Evolutionary conservation across 1,140 invertebrate genomes (phyloP).

Genomic region (Lerema accius): DNA sequence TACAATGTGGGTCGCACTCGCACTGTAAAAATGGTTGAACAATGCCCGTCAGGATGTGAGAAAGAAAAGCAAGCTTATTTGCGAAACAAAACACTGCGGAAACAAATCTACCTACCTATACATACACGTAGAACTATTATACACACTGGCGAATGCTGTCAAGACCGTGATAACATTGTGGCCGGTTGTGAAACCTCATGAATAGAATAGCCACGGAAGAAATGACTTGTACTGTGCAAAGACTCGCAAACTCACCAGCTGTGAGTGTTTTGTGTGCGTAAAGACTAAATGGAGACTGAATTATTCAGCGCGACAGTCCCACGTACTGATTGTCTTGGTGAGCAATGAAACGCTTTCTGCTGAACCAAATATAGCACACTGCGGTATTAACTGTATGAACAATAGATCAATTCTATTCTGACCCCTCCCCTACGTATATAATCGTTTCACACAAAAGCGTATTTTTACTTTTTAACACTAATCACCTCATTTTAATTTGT

Average conservation of each 20-base stretch:
- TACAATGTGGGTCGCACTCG: slow-evolving; percentile 32
- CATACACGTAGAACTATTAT: background rate
- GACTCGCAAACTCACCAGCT: background rate
- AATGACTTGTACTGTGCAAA: slow-evolving; percentile 5
- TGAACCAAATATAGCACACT: too few species aligned
- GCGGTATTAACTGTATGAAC: too few species aligned
- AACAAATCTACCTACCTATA: too few species aligned
- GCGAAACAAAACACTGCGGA: slow-evolving; percentile 38
- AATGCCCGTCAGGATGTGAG: slow-evolving; percentile 58
- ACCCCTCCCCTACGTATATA: too few species aligned
- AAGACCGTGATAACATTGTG: slow-evolving; percentile 32
- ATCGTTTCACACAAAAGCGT: too few species aligned
- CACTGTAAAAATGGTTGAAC: slow-evolving; percentile 42
- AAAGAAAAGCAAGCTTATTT: slow-evolving; percentile 49
- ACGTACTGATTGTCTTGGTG: too few species aligned
- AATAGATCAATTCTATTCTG: too few species aligned
- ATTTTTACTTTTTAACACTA: too few species aligned
- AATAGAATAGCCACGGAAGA: slow-evolving; percentile 34
- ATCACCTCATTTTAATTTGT: too few species aligned
- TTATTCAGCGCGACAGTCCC: too few species aligned
- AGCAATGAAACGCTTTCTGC: too few species aligned
- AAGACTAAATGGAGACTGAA: slow-evolving; percentile 8
- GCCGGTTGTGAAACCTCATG: slow-evolving; percentile 31
- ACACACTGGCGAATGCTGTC: background rate
- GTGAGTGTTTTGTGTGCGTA: slow-evolving; percentile 12